Conservation (phyloP, 2,797 vertebrate species). For the Rhadinocentrus ornatus region DNA sequence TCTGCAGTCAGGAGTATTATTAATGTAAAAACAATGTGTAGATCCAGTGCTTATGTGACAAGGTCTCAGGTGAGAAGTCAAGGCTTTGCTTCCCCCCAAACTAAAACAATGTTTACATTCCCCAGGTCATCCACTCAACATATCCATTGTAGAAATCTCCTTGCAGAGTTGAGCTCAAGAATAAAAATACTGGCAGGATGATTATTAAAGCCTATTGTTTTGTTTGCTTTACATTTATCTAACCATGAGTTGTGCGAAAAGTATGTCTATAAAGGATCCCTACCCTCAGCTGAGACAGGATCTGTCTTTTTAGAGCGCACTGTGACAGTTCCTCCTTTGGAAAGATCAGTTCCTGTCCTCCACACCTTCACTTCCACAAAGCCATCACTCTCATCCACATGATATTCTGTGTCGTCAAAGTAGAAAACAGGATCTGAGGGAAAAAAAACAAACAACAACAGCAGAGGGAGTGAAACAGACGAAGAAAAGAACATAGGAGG, state of each 20-base stretch:
- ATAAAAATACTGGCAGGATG: constrained; percentile 57
- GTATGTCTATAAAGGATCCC: constrained; percentile 48
- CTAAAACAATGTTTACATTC: constrained; percentile 71
- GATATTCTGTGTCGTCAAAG: constrained; percentile 87
- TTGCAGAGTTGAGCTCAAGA: constrained; percentile 41
- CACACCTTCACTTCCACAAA: constrained; percentile 89
- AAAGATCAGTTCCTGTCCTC: constrained; percentile 92
- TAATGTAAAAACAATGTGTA: constrained; percentile 36
- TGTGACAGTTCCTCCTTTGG: constrained; percentile 88
- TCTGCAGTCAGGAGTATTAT: constrained; percentile 48
- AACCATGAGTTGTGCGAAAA: constrained; percentile 38
- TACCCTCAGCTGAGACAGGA: constrained; percentile 90
- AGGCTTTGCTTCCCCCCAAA: constrained; percentile 11
- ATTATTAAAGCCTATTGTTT: constrained; percentile 60
- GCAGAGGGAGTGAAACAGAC: constrained; percentile 12
- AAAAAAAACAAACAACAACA: constrained; percentile 22
- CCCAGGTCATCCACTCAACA: constrained; percentile 48
- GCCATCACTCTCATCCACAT: constrained; percentile 90
- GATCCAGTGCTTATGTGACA: constrained; percentile 22
- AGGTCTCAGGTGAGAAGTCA: constrained; percentile 23
- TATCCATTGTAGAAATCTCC: constrained; percentile 43
- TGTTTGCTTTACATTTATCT: constrained; percentile 48
- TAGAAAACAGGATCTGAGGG: constrained; percentile 86
- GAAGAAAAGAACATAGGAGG: constrained; percentile 17
- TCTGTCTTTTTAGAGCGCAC: constrained; percentile 91